Evolutionary conservation across 2,888 invertebrate genomes (phyloP).

Genomic region (Biston betularia): DNA sequence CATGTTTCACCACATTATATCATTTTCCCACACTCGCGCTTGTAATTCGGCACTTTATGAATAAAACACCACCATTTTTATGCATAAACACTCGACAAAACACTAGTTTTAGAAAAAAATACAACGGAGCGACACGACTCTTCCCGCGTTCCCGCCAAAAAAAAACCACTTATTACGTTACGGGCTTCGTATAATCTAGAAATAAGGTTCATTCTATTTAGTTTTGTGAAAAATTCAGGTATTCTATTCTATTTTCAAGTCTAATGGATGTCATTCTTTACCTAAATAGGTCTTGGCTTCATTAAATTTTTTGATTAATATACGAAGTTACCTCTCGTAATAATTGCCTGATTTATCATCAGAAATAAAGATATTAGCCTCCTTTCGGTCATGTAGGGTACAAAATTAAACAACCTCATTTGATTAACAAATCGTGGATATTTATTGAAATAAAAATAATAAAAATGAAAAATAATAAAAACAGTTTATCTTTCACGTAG

Average conservation of each 20-base stretch:
- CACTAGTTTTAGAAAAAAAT: too few relatives aligned
- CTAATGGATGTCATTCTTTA: slow-evolving; percentile 28
- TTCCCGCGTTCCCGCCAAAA: too few relatives aligned
- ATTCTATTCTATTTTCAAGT: slow-evolving; percentile 10
- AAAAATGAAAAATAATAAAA: slow-evolving; percentile 86
- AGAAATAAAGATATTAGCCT: neutral
- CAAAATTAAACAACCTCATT: slow-evolving; percentile 69
- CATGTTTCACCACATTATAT: too few relatives aligned
- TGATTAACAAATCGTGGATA: slow-evolving; percentile 86
- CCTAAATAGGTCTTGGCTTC: slow-evolving; percentile 19
- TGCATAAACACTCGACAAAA: too few relatives aligned
- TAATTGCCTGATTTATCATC: slow-evolving; percentile 13
- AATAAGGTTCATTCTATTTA: neutral
- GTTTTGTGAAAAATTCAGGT: slow-evolving; percentile 6
- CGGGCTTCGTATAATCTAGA: too few relatives aligned
- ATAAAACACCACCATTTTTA: too few relatives aligned
- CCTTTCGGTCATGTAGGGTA: slow-evolving; percentile 7
- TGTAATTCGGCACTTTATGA: too few relatives aligned
- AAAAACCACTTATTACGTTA: too few relatives aligned
- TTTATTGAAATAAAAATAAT: slow-evolving; percentile 87
- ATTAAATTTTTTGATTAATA: slow-evolving; percentile 24
- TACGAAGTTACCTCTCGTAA: slow-evolving; percentile 4
- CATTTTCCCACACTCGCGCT: too few relatives aligned
- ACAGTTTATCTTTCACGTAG: slow-evolving; percentile 84
- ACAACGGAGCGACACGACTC: too few relatives aligned